A percentile compares a stretch with the other conserved stretches of the same genome.
phyloP scores from a whole-genome alignment of 2,797 vertebrate genomes.

The Cetoscarus ocellatus region DNA sequence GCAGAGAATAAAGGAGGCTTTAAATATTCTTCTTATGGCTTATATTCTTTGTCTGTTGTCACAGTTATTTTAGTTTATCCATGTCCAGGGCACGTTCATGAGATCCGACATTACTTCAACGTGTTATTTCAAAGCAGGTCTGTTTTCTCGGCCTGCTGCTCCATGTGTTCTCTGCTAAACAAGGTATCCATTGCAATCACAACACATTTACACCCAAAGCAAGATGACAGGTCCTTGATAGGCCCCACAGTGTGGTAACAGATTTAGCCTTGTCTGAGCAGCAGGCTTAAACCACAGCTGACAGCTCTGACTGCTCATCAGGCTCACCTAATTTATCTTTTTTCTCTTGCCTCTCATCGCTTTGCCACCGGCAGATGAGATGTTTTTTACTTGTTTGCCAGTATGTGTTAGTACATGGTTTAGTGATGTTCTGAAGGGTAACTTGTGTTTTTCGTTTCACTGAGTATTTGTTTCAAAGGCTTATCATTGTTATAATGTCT shows the following conservation, averaged over 20 bases:
- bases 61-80: not conserved
- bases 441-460: too few species aligned
- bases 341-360: constrained; percentile 71
- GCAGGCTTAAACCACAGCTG: constrained; percentile 69
- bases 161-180: not conserved
- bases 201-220: constrained; percentile 49
- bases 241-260: constrained; percentile 13
- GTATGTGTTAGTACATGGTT: constrained; percentile 19
- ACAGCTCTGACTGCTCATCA: constrained; percentile 74
- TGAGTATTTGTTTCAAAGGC: not conserved
- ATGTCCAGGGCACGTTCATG: not conserved
- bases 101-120: not conserved
- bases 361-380: constrained; percentile 31
- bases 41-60: not conserved
- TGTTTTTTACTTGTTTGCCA: constrained; percentile 43
- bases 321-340: constrained; percentile 69
- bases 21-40: too few species aligned
- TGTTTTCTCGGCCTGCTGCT: not conserved
- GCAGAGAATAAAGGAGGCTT: not conserved
- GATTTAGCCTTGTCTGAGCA: constrained; percentile 53
- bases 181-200: constrained; percentile 8
- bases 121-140: not conserved
- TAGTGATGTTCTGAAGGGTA: constrained; percentile 1
- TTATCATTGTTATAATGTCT: too few species aligned
- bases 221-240: constrained; percentile 25